Percentiles rank a stretch among this genome's conserved stretches.
Conservation (phyloP, 2,888 invertebrate genomes). For the Spialia ferax region DNA sequence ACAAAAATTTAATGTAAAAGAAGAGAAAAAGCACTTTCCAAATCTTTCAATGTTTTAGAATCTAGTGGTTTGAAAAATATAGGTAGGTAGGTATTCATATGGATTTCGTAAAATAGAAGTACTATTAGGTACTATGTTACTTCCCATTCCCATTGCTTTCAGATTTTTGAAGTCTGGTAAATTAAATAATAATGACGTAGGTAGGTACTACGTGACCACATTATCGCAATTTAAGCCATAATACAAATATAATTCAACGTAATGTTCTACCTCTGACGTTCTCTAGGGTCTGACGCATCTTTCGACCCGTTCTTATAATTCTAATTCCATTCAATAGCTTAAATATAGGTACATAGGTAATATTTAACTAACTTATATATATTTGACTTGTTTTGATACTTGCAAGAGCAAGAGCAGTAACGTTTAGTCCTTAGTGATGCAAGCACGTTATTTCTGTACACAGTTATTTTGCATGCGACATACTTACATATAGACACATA, state of each 20-base stretch:
- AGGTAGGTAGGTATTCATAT: too few species aligned
- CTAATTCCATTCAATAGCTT: conserved; percentile 52
- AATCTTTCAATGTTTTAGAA: too few species aligned
- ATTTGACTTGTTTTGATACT: conserved; percentile 59
- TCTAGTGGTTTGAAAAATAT: too few species aligned
- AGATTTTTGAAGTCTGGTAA: not conserved
- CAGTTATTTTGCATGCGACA: conserved; percentile 29
- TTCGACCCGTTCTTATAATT: conserved; percentile 56
- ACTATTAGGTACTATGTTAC: too few species aligned
- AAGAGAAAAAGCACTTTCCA: too few species aligned
- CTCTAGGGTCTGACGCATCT: conserved; percentile 54
- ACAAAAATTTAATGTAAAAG: too few species aligned
- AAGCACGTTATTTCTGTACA: conserved; percentile 49
- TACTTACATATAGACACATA: conserved; percentile 10
- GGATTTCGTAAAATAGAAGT: too few species aligned
- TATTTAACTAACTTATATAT: conserved; percentile 50
- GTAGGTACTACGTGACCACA: not conserved
- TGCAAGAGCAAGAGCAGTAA: conserved; percentile 55
- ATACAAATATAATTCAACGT: conserved; percentile 25
- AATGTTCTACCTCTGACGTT: conserved; percentile 50
- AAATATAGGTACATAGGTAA: too few species aligned
- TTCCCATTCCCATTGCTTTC: not conserved
- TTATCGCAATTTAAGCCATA: conserved; percentile 27
- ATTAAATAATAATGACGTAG: not conserved
- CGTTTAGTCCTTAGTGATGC: conserved; percentile 51